Percentiles rank a stretch among this genome's conserved stretches.
Evolutionary conservation across 2,888 invertebrate genomes (phyloP).

Genomic region (Drosophila buzzatii): DNA sequence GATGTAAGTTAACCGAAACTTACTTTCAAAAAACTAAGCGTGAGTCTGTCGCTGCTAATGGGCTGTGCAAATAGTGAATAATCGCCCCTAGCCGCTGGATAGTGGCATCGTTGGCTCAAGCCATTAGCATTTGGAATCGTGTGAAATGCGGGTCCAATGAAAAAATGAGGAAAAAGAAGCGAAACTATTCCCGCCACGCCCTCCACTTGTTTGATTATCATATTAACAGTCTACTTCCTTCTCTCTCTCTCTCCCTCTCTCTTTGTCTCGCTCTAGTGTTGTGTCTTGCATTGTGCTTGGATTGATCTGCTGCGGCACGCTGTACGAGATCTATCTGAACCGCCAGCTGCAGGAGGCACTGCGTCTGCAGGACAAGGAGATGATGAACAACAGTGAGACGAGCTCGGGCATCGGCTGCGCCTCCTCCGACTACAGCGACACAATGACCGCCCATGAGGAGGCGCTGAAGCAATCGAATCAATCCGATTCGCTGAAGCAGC

Average conservation of each 20-base stretch:
- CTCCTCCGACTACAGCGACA: constrained; percentile 85
- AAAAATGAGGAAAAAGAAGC: constrained; percentile 42
- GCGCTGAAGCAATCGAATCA: constrained; percentile 55
- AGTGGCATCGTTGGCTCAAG: constrained; percentile 31
- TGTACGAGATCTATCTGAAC: constrained; percentile 88
- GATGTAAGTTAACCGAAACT: constrained; percentile 86
- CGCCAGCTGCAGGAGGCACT: constrained; percentile 79
- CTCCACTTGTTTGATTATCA: constrained; percentile 23
- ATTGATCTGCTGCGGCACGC: constrained; percentile 89
- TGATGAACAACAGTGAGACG: constrained; percentile 85
- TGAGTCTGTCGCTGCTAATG: constrained; percentile 41
- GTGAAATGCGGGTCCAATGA: constrained; percentile 41
- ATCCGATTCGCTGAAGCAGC: constrained; percentile 79
- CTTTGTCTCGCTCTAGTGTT: constrained; percentile 84
- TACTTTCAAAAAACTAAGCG: constrained; percentile 62
- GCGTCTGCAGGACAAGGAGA: constrained; percentile 83
- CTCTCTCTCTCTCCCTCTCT: constrained; percentile 9
- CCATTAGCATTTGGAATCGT: constrained; percentile 58
- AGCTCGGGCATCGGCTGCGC: constrained; percentile 86
- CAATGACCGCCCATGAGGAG: constrained; percentile 79
- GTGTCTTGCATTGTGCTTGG: constrained; percentile 86
- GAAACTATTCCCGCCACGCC: constrained; percentile 54
- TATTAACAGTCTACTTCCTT: constrained; percentile 39
- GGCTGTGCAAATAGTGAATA: constrained; percentile 22
- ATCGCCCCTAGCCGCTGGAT: neutral